Evolutionary conservation across 2,113 vertebrate genomes (phyloP).

Genomic region (Sula dactylatra): DNA sequence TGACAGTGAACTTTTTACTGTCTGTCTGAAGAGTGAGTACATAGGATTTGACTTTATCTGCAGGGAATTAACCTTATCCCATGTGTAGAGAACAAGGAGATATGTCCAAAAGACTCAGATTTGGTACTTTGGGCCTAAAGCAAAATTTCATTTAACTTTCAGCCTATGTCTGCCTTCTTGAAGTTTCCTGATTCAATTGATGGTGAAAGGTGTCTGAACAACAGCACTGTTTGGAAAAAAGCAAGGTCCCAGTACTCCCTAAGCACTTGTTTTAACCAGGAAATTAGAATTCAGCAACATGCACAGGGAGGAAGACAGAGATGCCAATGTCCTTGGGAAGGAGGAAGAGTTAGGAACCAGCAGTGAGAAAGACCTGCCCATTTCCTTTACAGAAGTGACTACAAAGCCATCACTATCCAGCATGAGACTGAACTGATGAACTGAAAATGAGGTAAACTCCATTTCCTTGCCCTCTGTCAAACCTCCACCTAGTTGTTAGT

Average conservation of each 20-base stretch:
- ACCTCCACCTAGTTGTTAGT: not conserved
- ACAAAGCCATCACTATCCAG: not conserved
- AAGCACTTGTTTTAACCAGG: not conserved
- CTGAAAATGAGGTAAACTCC: not conserved
- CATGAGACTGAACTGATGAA: not conserved
- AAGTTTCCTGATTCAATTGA: not conserved
- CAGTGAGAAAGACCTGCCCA: not conserved
- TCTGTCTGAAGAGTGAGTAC: not conserved
- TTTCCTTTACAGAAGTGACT: not conserved
- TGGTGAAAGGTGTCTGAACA: not conserved
- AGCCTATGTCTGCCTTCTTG: not conserved
- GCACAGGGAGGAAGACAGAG: not conserved
- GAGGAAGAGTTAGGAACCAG: not conserved
- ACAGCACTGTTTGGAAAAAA: not conserved
- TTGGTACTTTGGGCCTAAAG: not conserved
- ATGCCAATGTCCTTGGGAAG: not conserved
- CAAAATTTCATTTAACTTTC: slow-evolving; percentile 2
- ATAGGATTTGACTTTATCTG: not conserved
- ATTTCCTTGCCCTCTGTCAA: not conserved
- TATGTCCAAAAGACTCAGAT: not conserved
- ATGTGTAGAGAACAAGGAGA: not conserved
- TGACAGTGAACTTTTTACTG: not conserved
- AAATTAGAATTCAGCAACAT: slow-evolving; percentile 2
- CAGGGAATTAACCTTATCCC: not conserved
- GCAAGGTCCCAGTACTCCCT: not conserved